Conservation (phyloP, 2,113 vertebrate genomes). For the Tauraco erythrolophus region DNA sequence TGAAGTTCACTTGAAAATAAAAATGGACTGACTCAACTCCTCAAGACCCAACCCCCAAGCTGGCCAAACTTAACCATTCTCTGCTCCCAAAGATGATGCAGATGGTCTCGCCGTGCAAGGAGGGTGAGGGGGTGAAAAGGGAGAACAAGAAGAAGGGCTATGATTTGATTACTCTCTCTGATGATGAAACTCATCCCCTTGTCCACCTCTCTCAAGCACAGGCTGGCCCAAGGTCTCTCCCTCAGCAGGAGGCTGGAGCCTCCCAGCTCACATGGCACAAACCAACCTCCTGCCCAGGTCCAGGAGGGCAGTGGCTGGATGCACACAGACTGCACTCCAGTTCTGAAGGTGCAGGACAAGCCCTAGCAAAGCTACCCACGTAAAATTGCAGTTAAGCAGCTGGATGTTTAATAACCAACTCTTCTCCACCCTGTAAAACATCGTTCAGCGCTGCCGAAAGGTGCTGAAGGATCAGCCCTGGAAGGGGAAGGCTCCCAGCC, state of each 20-base stretch:
- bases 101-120: too few species aligned
- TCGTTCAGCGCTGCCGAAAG: background rate
- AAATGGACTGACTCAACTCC: background rate
- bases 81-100: background rate
- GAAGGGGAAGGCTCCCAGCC: accelerated
- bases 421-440: background rate
- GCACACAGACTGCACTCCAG: too few species aligned
- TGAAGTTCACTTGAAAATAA: background rate
- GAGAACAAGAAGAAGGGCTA: background rate
- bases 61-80: background rate
- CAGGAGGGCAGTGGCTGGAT: background rate
- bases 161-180: background rate
- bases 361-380: background rate
- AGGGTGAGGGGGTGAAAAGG: too few species aligned
- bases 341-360: background rate
- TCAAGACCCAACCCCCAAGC: too few species aligned
- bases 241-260: background rate
- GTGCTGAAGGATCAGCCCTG: background rate
- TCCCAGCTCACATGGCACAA: accelerated
- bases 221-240: too few species aligned
- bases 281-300: background rate
- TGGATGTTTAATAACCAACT: too few species aligned
- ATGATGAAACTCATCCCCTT: background rate
- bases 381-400: background rate
- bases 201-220: background rate